These are phyloP conservation scores for Pseudoips prasinana DNA, from an alignment of 2,888 invertebrate genomes.

Conservation along the genomic window DNA sequence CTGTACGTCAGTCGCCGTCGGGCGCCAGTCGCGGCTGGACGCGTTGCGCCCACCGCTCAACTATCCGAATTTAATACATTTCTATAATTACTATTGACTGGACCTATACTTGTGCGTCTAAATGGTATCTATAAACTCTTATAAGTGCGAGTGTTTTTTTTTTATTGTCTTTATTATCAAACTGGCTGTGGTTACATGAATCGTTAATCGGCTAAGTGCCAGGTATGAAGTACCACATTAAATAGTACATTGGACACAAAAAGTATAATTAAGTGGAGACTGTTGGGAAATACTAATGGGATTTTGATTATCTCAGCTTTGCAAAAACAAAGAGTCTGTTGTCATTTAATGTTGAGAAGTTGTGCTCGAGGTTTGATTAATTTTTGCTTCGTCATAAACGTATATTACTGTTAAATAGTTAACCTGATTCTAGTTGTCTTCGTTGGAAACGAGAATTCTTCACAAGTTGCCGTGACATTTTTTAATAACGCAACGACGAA, in stretches of 20 bases:
- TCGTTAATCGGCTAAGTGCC: slow-evolving; percentile 29
- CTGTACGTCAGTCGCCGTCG: slow-evolving; percentile 35
- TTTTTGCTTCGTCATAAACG: too few species aligned
- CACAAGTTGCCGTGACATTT: slow-evolving; percentile 8
- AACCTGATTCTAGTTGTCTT: too few species aligned
- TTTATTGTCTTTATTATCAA: slow-evolving; percentile 5
- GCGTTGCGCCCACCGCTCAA: slow-evolving; percentile 26
- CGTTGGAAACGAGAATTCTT: too few species aligned
- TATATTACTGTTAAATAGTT: too few species aligned
- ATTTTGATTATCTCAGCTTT: slow-evolving; percentile 16
- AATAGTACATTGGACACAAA: slow-evolving; percentile 19
- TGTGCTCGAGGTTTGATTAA: slow-evolving; percentile 21
- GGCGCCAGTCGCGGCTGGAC: slow-evolving; percentile 43
- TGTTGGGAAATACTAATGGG: slow-evolving; percentile 15
- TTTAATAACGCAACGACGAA: too few species aligned
- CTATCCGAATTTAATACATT: slow-evolving; percentile 4
- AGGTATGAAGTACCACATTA: slow-evolving; percentile 27
- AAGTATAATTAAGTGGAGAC: slow-evolving; percentile 9
- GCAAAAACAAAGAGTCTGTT: slow-evolving; percentile 8
- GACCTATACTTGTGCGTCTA: too few species aligned
- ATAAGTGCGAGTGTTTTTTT: not conserved
- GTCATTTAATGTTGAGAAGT: slow-evolving; percentile 8
- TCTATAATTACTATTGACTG: too few species aligned
- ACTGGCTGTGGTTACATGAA: slow-evolving; percentile 35
- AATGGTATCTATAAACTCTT: too few species aligned